Percentiles rank a stretch among this genome's conserved stretches.
Evolutionary conservation across 2,797 vertebrate species (phyloP).

Genomic region (Tauraco hartlaubi): DNA sequence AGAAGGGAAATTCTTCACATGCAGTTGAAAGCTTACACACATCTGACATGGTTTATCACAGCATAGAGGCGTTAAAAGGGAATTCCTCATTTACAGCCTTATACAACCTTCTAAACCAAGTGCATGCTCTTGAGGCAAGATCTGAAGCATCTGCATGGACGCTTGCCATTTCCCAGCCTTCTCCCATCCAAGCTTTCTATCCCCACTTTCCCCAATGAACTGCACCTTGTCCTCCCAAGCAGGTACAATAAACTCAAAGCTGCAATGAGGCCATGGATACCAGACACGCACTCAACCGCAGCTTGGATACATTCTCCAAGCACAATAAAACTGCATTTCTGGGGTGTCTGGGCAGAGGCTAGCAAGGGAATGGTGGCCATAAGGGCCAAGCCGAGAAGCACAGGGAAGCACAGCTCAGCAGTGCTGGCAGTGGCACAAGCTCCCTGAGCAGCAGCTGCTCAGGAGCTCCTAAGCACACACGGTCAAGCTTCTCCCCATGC

Average conservation of each 20-base stretch:
- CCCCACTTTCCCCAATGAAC: background rate
- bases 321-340: background rate
- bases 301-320: background rate
- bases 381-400: background rate
- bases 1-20: background rate
- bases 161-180: background rate
- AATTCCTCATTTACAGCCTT: background rate
- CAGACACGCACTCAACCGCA: background rate
- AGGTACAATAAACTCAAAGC: background rate
- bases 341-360: background rate
- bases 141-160: background rate
- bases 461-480: background rate
- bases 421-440: background rate
- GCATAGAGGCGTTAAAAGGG: background rate
- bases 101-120: background rate
- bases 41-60: background rate
- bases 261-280: accelerated
- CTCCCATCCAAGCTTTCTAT: background rate
- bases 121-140: accelerated
- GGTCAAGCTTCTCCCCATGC: too few relatives aligned
- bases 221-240: background rate
- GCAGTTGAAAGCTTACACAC: background rate
- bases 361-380: accelerated
- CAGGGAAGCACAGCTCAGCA: background rate
- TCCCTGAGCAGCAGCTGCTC: background rate